These are phyloP conservation scores for Silurus meridionalis DNA, from an alignment of 2,113 vertebrate genomes.

Conservation along the genomic window DNA sequence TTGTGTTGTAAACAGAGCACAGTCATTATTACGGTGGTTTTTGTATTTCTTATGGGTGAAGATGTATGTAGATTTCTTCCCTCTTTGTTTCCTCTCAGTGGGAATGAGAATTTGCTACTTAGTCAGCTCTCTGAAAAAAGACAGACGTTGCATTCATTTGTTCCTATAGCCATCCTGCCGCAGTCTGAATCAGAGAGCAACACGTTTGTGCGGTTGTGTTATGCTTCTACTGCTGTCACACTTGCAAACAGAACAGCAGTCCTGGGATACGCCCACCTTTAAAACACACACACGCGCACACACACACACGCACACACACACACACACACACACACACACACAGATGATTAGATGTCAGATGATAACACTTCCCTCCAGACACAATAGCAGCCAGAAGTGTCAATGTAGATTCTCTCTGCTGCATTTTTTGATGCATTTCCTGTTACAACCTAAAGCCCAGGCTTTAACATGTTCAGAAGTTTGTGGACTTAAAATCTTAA, in stretches of 20 bases:
- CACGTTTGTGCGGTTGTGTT: background rate
- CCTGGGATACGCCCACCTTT: constrained; percentile 21
- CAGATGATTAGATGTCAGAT: background rate
- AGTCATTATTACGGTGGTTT: background rate
- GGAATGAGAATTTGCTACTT: background rate
- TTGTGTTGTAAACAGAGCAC: background rate
- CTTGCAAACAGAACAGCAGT: constrained; percentile 32
- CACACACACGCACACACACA: background rate
- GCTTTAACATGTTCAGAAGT: background rate
- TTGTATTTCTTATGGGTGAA: background rate
- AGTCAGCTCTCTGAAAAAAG: constrained; percentile 7
- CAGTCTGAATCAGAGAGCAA: background rate
- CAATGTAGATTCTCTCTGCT: too few relatives aligned
- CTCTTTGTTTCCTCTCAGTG: background rate
- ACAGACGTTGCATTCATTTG: background rate
- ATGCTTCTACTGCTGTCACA: constrained; percentile 1
- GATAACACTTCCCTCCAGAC: background rate
- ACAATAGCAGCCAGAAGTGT: background rate
- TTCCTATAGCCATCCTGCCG: constrained; percentile 2
- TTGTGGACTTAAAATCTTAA: background rate
- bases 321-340: background rate
- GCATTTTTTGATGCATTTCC: background rate
- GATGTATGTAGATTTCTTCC: background rate
- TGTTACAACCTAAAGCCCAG: background rate
- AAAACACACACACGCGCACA: constrained; percentile 24